Evolutionary conservation across 2,888 invertebrate genomes (phyloP), one percentile per base, ranked within the genome.

Genomic region (Beris chalybata): DNA sequence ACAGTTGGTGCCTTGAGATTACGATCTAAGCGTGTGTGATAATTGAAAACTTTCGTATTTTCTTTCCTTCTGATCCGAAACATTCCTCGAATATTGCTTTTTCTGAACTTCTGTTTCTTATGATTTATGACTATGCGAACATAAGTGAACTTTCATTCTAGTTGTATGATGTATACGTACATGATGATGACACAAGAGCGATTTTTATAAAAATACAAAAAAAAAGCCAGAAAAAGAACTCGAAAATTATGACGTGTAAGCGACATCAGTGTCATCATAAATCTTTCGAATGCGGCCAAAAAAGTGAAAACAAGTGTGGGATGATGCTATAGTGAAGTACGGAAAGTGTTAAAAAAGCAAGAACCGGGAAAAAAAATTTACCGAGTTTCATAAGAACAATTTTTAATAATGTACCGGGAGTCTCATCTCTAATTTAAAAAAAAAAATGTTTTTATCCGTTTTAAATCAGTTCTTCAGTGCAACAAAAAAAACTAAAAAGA

Each of bases 211-310:
- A 38, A 48, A 11, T 22, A 52, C 32, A 50, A 48, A 38, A 52
- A 4, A 61, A 47, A 52, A 29, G 15, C 2, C 30, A 13, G 4
- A 45, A 30, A 54, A 64, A 64, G 22, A 64, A 52, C 38, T 64
- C 13, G 54, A 64, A 64, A 54, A 54, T 64, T 64, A 64, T 64
- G 44, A 45, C 54, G 31, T 22, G 38, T 54, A 38, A 64, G 54
- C 30, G 64, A 45, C 64, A 54, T 53, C 54, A 44, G 50, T 53
- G 64, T 54, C 64, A 30, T 53, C 64, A 47, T 64, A 64, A 54
- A 64, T 64, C 64, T 64, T 50, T 12, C 29, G 44, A 54, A 64
- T 64, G 54, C 44, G 54, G 54, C 54, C 53, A 52, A 54, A 64
- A 64, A 64, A 53, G 64, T 64, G 54, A 64, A 45, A 54, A 54